Conservation (phyloP, 2,113 vertebrate genomes). For the Vidua macroura region DNA sequence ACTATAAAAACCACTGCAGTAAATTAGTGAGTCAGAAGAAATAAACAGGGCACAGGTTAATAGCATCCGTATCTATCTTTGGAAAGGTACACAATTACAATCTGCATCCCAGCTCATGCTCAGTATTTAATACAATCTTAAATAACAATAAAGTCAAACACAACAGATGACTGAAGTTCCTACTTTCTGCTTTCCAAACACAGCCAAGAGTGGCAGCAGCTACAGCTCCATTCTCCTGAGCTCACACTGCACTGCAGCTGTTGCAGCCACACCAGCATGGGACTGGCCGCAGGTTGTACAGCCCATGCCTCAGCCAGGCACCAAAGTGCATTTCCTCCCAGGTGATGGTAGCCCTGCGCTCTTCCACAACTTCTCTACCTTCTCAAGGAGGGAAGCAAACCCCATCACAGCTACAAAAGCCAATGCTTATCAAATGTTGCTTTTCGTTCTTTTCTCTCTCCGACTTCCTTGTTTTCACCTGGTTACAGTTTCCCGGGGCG, state of each 20-base stretch:
- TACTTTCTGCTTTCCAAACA: not conserved
- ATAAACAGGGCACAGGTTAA: not conserved
- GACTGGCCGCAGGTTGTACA: accelerated
- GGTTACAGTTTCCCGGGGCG: too few species aligned
- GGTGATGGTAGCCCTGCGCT: accelerated
- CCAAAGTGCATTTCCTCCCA: accelerated
- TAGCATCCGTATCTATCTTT: not conserved
- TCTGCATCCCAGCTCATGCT: not conserved
- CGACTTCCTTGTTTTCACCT: too few species aligned
- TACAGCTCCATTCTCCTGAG: not conserved
- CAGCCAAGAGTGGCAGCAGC: not conserved
- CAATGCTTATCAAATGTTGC: accelerated
- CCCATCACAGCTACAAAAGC: accelerated
- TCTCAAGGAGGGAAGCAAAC: not conserved
- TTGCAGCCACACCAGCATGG: not conserved
- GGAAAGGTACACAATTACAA: not conserved
- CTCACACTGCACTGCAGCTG: not conserved
- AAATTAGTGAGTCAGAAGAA: not conserved
- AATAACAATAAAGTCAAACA: not conserved
- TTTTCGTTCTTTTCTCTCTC: too few species aligned
- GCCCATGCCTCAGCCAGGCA: accelerated
- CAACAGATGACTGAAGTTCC: not conserved
- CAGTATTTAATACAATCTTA: not conserved
- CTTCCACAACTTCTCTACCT: not conserved
- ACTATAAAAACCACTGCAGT: not conserved